Evolutionary conservation across 2,888 invertebrate species (phyloP).

Genomic region (Ectemnius lituratus): DNA sequence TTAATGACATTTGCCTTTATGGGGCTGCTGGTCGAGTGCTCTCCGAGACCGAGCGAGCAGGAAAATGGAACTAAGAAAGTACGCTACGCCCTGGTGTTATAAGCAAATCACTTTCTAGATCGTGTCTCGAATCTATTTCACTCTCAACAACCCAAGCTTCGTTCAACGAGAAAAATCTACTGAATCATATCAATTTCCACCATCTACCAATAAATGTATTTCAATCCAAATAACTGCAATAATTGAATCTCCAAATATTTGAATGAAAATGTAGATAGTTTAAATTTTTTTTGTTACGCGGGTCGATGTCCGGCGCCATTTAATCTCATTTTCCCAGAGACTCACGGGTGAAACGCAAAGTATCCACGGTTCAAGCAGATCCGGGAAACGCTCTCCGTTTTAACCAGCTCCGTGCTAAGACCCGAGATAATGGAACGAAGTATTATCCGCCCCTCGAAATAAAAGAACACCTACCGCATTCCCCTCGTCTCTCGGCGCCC

Average conservation of each 20-base stretch:
- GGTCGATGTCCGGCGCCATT: no score
- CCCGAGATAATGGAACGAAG: constrained; percentile 5
- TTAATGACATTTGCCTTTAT: constrained; percentile 2
- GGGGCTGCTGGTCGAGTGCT: constrained; percentile 1
- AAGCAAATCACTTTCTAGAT: constrained; percentile 2
- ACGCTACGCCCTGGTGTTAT: neutral
- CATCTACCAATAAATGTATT: no score
- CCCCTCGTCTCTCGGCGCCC: no score
- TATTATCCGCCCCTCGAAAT: constrained; percentile 1
- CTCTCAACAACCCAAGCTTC: no score
- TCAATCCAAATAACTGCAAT: no score
- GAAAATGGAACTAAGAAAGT: neutral
- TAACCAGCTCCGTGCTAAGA: constrained; percentile 2
- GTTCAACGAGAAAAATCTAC: no score
- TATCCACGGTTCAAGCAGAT: neutral
- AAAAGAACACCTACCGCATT: neutral
- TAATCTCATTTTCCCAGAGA: neutral
- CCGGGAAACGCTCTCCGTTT: neutral
- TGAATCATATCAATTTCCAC: no score
- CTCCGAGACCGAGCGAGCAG: neutral
- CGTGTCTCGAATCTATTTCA: neutral
- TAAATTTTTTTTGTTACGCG: no score
- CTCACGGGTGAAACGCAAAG: neutral
- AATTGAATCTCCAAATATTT: no score
- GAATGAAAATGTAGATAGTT: no score